Evolutionary conservation across 2,888 invertebrate species (phyloP).

Genomic region (Eumacrocentrus americanus): DNA sequence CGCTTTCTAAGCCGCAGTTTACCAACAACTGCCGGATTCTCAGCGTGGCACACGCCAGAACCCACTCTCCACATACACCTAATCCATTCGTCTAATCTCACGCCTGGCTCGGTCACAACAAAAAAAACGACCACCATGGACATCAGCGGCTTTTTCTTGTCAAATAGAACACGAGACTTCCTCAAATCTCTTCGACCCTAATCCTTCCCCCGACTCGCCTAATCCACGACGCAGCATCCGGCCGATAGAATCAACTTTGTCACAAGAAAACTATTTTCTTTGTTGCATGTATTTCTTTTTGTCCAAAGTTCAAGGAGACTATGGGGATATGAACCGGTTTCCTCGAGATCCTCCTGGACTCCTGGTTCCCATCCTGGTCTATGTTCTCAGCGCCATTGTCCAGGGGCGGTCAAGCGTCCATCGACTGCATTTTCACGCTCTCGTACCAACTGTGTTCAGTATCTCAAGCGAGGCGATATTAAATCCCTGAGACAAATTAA

Average conservation of each 20-base stretch:
- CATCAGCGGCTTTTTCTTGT: constrained; percentile 1
- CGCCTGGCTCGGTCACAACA: background rate
- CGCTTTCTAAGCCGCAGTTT: constrained; percentile 69
- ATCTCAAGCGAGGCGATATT: too few species aligned
- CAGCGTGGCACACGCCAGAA: constrained; percentile 18
- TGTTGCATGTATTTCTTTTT: background rate
- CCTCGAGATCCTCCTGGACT: constrained; percentile 41
- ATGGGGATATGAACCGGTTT: constrained; percentile 12
- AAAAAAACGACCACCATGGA: background rate
- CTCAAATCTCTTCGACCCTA: constrained; percentile 33
- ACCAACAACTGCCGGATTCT: constrained; percentile 67
- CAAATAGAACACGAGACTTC: constrained; percentile 13
- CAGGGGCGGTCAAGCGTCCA: constrained; percentile 49
- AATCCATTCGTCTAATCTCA: constrained; percentile 33
- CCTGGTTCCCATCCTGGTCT: constrained; percentile 47
- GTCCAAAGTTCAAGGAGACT: constrained; percentile 17
- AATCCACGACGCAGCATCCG: constrained; percentile 33
- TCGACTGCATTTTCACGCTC: background rate
- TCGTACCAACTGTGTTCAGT: background rate
- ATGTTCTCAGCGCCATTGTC: constrained; percentile 53
- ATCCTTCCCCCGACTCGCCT: constrained; percentile 42
- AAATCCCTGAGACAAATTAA: too few species aligned
- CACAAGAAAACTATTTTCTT: constrained; percentile 14
- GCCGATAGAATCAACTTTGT: constrained; percentile 8
- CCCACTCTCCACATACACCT: constrained; percentile 36